Evolutionary conservation across 1,140 invertebrate species (phyloP), one percentile per base, ranked within the genome.

Genomic region (Phymastichus coffea): DNA sequence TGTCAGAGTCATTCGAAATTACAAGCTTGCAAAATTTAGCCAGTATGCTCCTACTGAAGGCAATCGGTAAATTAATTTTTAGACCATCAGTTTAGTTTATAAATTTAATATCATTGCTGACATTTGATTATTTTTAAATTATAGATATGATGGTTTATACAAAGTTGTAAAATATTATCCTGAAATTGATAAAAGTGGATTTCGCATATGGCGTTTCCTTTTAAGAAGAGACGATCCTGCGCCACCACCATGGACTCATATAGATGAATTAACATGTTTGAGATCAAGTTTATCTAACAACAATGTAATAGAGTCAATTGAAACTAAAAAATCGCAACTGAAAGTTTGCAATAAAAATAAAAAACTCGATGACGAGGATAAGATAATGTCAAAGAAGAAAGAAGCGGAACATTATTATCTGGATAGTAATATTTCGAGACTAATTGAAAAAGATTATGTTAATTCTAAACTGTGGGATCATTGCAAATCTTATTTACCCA

Each of bases 111-210:
- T n/a, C n/a, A n/a, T n/a, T n/a, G n/a, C n/a, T n/a, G n/a, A n/a
- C n/a, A n/a, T n/a, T n/a, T n/a, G n/a, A n/a, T n/a, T n/a, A n/a
- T n/a, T n/a, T n/a, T n/a, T n/a, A n/a, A n/a, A n/a, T n/a, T n/a
- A 35, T 91, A 91, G 71, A 90, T 90, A 76, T n/a, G n/a, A n/a
- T n/a, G n/a, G n/a, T n/a, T n/a, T n/a, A n/a, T n/a, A n/a, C n/a
- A n/a, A n/a, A n/a, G 86, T 94, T 8, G 88, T 92, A 0, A 92
- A 90, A 66, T 94, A 94, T 72, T 94, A 89, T 78, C 88, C 88
- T 2, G 86, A 89, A 68, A 88, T 85, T 56, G 90, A 90, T 14
- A 83, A 89, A 65, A 88, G 88, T 40, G 92, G 91, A 1, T 93
- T 87, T 72, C 78, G 84, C 4, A 88, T 95, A 15, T 95, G 92